phyloP scores from a whole-genome alignment of 2,888 invertebrate species.

The Tromatobia lineatoria region DNA sequence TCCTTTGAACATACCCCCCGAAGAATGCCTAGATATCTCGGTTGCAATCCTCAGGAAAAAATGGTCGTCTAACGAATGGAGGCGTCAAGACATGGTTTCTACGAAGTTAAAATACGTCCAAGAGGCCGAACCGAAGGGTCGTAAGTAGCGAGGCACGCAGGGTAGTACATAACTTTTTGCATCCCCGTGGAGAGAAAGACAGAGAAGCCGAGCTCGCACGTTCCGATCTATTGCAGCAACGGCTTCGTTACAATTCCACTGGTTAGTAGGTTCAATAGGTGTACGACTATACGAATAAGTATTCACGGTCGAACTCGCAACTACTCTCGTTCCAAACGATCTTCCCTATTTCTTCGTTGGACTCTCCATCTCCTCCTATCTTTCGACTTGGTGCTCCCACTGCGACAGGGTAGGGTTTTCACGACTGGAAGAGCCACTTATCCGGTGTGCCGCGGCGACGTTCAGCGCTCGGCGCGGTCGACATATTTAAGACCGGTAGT shows the following conservation, averaged over 20 bases:
- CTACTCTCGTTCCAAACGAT: slow-evolving; percentile 47
- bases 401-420: slow-evolving; percentile 64
- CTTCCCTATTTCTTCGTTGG: slow-evolving; percentile 57
- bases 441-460: slow-evolving; percentile 45
- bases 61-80: slow-evolving; percentile 61
- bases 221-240: slow-evolving; percentile 63
- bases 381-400: slow-evolving; percentile 53
- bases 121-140: slow-evolving; percentile 59
- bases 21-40: slow-evolving; percentile 57
- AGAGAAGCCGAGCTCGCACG: slow-evolving; percentile 9
- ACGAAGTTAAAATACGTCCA: slow-evolving; percentile 55
- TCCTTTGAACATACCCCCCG: slow-evolving; percentile 29
- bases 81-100: slow-evolving; percentile 60
- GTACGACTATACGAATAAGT: slow-evolving; percentile 49
- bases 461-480: slow-evolving; percentile 50
- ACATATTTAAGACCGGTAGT: slow-evolving; percentile 81
- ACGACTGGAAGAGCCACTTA: slow-evolving; percentile 70
- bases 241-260: slow-evolving; percentile 63
- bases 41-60: slow-evolving; percentile 51
- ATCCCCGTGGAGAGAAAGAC: slow-evolving; percentile 34
- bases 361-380: slow-evolving; percentile 64
- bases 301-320: slow-evolving; percentile 41
- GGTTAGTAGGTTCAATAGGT: slow-evolving; percentile 60
- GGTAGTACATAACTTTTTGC: slow-evolving; percentile 47
- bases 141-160: slow-evolving; percentile 60